Percentiles rank a stretch among this genome's conserved stretches.
phyloP scores from a whole-genome alignment of 2,797 vertebrate genomes.

The Merluccius polli region DNA sequence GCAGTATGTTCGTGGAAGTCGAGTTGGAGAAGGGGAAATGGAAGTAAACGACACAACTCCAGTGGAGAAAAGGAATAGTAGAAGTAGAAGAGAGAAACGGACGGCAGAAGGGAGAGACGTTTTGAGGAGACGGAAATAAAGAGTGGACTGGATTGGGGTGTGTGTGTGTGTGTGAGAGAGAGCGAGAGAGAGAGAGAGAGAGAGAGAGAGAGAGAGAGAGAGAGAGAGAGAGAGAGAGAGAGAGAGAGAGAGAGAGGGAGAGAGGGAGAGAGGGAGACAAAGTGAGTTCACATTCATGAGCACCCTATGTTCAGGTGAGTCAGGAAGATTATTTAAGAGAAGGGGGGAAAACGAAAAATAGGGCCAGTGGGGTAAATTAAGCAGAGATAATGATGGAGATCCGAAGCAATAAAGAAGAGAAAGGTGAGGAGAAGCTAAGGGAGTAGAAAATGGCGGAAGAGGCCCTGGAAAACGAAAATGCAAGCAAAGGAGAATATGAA shows the following conservation, averaged over 20 bases:
- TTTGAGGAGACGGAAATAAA: neutral
- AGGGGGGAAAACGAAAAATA: constrained; percentile 24
- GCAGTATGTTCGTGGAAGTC: neutral
- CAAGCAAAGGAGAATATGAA: neutral
- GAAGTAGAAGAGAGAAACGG: neutral
- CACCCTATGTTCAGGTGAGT: too few species aligned
- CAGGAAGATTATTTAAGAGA: neutral
- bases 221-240: too few species aligned
- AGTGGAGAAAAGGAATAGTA: neutral
- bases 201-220: constrained; percentile 1
- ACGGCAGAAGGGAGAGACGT: neutral
- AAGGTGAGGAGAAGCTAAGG: too few species aligned
- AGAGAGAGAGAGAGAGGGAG: too few species aligned
- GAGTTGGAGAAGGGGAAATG: neutral
- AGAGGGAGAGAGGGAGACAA: too few species aligned
- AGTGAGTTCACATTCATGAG: too few species aligned
- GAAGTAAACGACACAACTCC: neutral
- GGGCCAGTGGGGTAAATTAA: neutral
- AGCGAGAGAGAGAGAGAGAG: neutral
- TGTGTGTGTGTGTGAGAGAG: too few species aligned
- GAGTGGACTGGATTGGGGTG: neutral
- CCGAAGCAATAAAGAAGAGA: neutral
- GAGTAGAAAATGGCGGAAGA: neutral
- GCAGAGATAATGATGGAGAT: neutral
- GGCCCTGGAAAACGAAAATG: neutral